Evolutionary conservation across 2,797 vertebrate genomes (phyloP).

Genomic region (Momotus momota): DNA sequence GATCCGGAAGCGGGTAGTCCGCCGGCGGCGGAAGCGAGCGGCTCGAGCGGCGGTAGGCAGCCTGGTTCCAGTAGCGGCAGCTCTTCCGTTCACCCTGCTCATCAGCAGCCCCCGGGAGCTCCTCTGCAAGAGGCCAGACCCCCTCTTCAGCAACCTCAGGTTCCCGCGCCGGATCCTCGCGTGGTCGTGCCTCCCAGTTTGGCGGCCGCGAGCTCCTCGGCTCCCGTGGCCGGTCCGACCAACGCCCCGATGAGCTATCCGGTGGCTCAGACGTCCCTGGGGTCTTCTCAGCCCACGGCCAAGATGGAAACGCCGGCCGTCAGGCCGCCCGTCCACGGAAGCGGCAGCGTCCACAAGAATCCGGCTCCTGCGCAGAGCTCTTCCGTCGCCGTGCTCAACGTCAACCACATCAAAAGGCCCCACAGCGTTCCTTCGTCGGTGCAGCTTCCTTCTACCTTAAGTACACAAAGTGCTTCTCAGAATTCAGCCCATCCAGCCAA

Average conservation of each 20-base stretch:
- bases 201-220: slow-evolving; percentile 70
- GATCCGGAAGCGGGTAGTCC: slow-evolving; percentile 78
- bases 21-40: slow-evolving; percentile 66
- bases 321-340: slow-evolving; percentile 76
- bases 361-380: slow-evolving; percentile 79
- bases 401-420: slow-evolving; percentile 84
- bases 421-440: slow-evolving; percentile 85
- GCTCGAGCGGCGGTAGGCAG: slow-evolving; percentile 67
- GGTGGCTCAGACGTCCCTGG: slow-evolving; percentile 76
- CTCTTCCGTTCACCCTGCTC: slow-evolving; percentile 75
- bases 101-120: slow-evolving; percentile 77
- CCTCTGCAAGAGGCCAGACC: slow-evolving; percentile 79
- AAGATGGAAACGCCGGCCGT: slow-evolving; percentile 80
- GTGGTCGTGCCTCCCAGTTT: slow-evolving; percentile 80
- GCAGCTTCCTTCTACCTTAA: slow-evolving; percentile 86
- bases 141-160: slow-evolving; percentile 82
- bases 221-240: slow-evolving; percentile 71
- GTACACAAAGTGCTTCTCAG: slow-evolving; percentile 87
- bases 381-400: slow-evolving; percentile 80
- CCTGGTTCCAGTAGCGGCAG: slow-evolving; percentile 62
- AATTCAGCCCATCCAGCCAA: slow-evolving; percentile 80
- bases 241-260: slow-evolving; percentile 75
- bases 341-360: slow-evolving; percentile 76
- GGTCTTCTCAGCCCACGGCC: slow-evolving; percentile 75
- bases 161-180: slow-evolving; percentile 81